Base-by-base conservation (phyloP, 2,888 invertebrate genomes). In the Stegophylla sp. region DNA sequence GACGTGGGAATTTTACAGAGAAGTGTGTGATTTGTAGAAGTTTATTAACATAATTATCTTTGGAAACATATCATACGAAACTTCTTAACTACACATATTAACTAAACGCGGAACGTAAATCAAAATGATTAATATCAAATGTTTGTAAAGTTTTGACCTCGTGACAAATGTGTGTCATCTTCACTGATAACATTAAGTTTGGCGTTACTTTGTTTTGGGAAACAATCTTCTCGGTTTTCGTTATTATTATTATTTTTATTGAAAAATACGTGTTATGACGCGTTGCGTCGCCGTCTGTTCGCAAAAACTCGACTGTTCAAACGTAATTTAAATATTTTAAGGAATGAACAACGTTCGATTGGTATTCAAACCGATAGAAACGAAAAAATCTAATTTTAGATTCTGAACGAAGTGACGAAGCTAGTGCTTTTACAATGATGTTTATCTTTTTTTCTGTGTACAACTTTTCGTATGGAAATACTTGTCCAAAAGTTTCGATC, bases 141-240 rank as follows among this genome's bases (percentile, higher is more conserved):
- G 75, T 75, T 64, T 41, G 51, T 64, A 75, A 75, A 75, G 64
- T 74, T 74, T 74, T 63, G 48, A 63, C 74, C 74, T 75, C 53
- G n/a, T 64, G 75, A 75, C 75, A 64, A 75, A 75, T 64, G 64
- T 51, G 51, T 53, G 64, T 75, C 75, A 75, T 53, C 51, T 53
- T 64, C n/a, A 48, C 64, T 64, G 75, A 75, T 75, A 66, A 75
- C 41, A 75, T 34, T 63, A 63, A 63, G 34, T 51, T 63, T 63
- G 48, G 28, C 48, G 20, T 74, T 74, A 74, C 28, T 48, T 34
- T 51, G 74, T 69, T 51, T n/a, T 41, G n/a, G 28, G 63, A 74
- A 63, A 74, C 48, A 74, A 74, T 61, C 28, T 28, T 28, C 1
- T 56, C 9, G n/a, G 20, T 20, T n/a, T 34, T 5, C 7, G 3